Evolutionary conservation across 2,888 invertebrate genomes (phyloP), one percentile per base, ranked within the genome.

Genomic region (Aphidius colemani): DNA sequence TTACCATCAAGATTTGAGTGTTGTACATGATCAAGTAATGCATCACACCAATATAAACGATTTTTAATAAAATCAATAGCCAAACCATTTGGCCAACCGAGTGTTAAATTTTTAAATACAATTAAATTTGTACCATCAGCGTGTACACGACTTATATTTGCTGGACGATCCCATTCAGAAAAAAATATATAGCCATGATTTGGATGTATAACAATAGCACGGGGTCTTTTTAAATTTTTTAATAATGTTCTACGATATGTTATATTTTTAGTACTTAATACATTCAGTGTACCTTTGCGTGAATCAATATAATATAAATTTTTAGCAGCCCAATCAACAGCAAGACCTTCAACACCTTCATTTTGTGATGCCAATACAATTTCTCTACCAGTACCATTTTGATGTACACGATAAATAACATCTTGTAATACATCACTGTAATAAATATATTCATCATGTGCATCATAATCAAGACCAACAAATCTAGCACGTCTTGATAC

Each of bases 21-120:
- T 77, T 97, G 97, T 0, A 98, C 95, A 82, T 98, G 96, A 82
- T 98, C 98, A 7, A 98, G 85, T 3, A 96, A 83, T 4, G 98
- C 98, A 79, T 98, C 98, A 76, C 96, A 97, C 98, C 98, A 98
- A 83, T 98, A 98, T 0, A 98, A 85, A 10, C 96, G 87, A 80
- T 97, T 92, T 13, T 89, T 88, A 46, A 87, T 87, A 77, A 94
- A 95, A 83, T 98, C 98, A 68, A 98, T 93, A 1, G 96, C 94
- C 6, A 98, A 84, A 0, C 98, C 98, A 80, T 98, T 98, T 0
- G 98, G 98, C 98, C 98, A 98, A 4, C 97, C 97, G 0, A 98
- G 85, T 0, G 96, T 93, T 0, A 96, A 89, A 76, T 95, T 94
- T 71, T 92, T 90, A 78, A 98, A 97, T 0, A 96, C 93, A 4